Base-by-base conservation (phyloP, 1,140 invertebrate genomes). In the Bombyx mandarina region DNA sequence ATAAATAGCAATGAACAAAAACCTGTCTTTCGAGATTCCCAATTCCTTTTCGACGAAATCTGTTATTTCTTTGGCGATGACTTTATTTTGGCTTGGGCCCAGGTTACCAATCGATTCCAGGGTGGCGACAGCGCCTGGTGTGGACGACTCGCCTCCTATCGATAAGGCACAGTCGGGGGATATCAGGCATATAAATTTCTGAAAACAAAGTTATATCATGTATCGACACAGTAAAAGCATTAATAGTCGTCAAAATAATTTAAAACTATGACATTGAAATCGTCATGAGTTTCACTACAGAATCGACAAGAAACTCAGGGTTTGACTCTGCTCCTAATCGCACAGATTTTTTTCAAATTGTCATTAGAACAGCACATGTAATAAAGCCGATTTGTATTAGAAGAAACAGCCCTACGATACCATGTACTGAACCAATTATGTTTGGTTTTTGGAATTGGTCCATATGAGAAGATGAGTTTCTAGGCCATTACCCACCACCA, bases 101-200 rank as follows among this genome's bases (percentile, higher is more conserved):
- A 85, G 58, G 49, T 80, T 52, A 6, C 82, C 82, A 42, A 85
- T 85, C 5, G 79, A 80, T 45, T 82, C 80, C 22, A 85, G 51
- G 1, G 69, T 65, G 1, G 79, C 76, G 1, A 77, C 52, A 0
- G 69, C 79, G 1, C 68, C 63, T 7, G 75, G 79, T 1, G 47
- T 45, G 2, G 60, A 57, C 0, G 73, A 59, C 10, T 77, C 61
- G 0, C 73, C 73, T 7, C 63, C 66, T 8, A 82, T 68, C 3
- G 62, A 60, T 18, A 82, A 6, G 0, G 51, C 45, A 46, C 71
- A 72, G 26, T 82, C 77, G 3, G 56, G 51, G 18, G 70, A 35
- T 52, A 82, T 54, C 2, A 75, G 43, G 49, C 75, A 77, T 1
- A 68, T 46, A 43, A 81, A 79, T 58, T 62, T 73, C 79, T 84